Evolutionary conservation across 2,888 invertebrate species (phyloP).

Genomic region (Julus scanicus): DNA sequence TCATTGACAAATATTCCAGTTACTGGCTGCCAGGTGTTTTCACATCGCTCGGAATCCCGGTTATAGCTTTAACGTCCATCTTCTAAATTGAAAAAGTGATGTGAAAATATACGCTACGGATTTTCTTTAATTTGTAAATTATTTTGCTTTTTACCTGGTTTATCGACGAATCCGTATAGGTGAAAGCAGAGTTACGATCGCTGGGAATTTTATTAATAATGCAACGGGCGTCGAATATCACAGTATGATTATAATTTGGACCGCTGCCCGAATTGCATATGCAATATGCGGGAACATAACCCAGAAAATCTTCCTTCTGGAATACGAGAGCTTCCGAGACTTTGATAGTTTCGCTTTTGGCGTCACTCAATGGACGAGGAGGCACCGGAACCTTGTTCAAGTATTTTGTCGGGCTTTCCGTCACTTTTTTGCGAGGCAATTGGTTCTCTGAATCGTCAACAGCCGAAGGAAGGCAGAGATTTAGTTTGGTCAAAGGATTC

Average conservation of each 20-base stretch:
- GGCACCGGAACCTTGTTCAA: neutral
- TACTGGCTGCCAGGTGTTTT: neutral
- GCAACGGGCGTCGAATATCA: neutral
- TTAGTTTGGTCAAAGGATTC: neutral
- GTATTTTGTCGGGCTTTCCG: neutral
- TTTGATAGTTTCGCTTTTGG: neutral
- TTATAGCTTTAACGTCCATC: neutral
- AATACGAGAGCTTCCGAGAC: neutral
- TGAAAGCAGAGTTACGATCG: neutral
- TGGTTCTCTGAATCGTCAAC: neutral
- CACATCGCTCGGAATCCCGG: neutral
- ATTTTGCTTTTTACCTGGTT: neutral
- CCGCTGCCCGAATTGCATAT: neutral
- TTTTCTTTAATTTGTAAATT: neutral
- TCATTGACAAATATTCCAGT: neutral
- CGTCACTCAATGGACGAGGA: neutral
- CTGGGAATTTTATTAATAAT: neutral
- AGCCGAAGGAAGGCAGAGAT: neutral
- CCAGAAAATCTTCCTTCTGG: neutral
- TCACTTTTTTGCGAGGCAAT: neutral
- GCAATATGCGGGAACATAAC: constrained; percentile 16
- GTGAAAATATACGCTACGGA: neutral
- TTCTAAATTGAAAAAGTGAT: neutral
- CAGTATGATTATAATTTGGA: neutral
- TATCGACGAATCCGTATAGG: neutral